These are phyloP conservation scores for Cuculus canorus DNA, from an alignment of 2,797 vertebrate genomes.

Conservation along the genomic window DNA sequence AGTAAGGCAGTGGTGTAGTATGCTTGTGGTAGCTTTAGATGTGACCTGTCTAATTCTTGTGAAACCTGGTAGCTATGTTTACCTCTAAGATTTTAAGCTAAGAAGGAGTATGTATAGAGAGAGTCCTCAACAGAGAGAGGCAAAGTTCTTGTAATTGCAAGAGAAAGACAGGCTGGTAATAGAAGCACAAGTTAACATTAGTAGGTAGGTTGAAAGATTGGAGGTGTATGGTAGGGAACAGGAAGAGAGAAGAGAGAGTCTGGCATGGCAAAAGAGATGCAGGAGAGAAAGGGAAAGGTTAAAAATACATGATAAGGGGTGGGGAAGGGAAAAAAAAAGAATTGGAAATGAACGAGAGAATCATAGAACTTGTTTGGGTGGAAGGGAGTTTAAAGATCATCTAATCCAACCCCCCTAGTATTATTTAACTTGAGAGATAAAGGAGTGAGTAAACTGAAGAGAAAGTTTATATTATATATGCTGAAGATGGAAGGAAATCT, in stretches of 20 bases:
- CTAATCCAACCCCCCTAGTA: too few relatives aligned
- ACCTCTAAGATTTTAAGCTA: not conserved
- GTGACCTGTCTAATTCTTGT: not conserved
- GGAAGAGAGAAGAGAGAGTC: not conserved
- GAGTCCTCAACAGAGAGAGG: not conserved
- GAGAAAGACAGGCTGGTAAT: not conserved
- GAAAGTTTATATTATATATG: not conserved
- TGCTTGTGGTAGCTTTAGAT: not conserved
- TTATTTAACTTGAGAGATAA: not conserved
- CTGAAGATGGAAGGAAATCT: not conserved
- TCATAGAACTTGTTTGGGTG: too few relatives aligned
- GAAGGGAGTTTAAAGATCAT: too few relatives aligned
- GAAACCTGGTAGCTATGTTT: not conserved
- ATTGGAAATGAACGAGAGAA: not conserved
- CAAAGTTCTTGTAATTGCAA: not conserved
- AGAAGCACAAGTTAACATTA: not conserved
- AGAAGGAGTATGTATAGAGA: not conserved
- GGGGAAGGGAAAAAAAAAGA: not conserved
- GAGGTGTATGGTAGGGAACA: not conserved
- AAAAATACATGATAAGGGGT: not conserved
- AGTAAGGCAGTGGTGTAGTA: not conserved
- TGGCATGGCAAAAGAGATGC: not conserved
- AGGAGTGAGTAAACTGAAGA: not conserved
- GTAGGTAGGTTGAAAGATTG: not conserved
- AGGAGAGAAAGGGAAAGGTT: not conserved